Conservation (phyloP, 1,140 invertebrate genomes). For the Heliconius hewitsoni region DNA sequence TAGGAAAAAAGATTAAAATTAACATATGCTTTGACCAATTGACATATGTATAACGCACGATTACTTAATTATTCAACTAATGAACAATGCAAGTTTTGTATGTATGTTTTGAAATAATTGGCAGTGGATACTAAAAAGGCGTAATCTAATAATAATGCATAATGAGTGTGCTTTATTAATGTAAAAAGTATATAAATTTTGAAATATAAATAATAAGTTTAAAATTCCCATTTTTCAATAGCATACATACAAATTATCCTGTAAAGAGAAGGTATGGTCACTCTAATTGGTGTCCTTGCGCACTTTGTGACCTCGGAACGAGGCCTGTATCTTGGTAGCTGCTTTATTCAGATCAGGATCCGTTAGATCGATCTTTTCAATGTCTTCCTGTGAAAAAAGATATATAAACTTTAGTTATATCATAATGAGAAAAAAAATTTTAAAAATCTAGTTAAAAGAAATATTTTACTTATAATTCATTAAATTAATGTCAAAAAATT, state of each 20-base stretch:
- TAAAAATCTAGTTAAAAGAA: no score
- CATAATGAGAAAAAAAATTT: neutral
- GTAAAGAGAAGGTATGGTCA: slow-evolving; percentile 43
- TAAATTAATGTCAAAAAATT: no score
- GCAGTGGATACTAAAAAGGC: slow-evolving; percentile 33
- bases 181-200: slow-evolving; percentile 22
- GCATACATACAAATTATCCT: slow-evolving; percentile 54
- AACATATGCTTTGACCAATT: slow-evolving; percentile 51
- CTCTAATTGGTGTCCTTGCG: slow-evolving; percentile 86
- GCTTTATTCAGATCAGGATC: slow-evolving; percentile 95
- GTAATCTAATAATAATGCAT: neutral
- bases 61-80: slow-evolving; percentile 52
- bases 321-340: slow-evolving; percentile 95
- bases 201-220: slow-evolving; percentile 10
- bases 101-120: slow-evolving; percentile 41
- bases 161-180: slow-evolving; percentile 14
- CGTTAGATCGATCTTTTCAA: slow-evolving; percentile 89
- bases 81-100: slow-evolving; percentile 45
- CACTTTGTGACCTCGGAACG: slow-evolving; percentile 94
- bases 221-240: slow-evolving; percentile 25
- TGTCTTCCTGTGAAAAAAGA: slow-evolving; percentile 82
- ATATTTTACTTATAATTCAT: no score
- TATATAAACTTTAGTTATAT: neutral
- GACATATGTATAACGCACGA: slow-evolving; percentile 49
- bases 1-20: slow-evolving; percentile 21